Conservation (phyloP, 2,113 vertebrate species). For the Seriola aureovittata region DNA sequence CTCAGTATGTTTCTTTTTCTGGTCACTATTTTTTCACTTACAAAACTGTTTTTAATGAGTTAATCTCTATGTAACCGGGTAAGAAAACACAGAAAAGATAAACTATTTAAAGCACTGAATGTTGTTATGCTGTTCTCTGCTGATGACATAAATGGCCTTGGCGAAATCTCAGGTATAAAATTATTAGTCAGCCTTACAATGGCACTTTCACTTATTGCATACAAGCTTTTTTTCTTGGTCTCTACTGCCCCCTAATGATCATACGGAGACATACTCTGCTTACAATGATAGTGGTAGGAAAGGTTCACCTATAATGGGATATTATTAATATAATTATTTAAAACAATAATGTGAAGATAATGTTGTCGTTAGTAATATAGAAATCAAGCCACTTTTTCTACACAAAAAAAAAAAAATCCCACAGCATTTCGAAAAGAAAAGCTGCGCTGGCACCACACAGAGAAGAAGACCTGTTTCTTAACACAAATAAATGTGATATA, state of each 20-base stretch:
- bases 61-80: neutral
- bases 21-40: conserved; percentile 17
- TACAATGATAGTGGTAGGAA: neutral
- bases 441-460: neutral
- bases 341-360: neutral
- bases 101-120: neutral
- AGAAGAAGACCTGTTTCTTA: neutral
- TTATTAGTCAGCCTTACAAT: conserved; percentile 22
- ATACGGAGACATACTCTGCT: neutral
- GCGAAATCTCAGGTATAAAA: conserved; percentile 10
- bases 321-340: neutral
- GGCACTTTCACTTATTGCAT: neutral
- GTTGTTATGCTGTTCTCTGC: conserved; percentile 8
- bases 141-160: conserved; percentile 6
- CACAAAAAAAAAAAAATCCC: neutral
- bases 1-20: conserved; percentile 3
- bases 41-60: neutral
- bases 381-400: neutral
- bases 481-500: conserved; percentile 2
- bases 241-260: conserved; percentile 77
- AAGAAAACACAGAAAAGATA: neutral
- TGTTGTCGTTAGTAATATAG: neutral
- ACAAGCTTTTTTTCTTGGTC: conserved; percentile 53
- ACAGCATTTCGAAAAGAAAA: neutral
- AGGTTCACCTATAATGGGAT: neutral